Conservation (phyloP, 2,797 vertebrate species). For the Neostethus bicornis region DNA sequence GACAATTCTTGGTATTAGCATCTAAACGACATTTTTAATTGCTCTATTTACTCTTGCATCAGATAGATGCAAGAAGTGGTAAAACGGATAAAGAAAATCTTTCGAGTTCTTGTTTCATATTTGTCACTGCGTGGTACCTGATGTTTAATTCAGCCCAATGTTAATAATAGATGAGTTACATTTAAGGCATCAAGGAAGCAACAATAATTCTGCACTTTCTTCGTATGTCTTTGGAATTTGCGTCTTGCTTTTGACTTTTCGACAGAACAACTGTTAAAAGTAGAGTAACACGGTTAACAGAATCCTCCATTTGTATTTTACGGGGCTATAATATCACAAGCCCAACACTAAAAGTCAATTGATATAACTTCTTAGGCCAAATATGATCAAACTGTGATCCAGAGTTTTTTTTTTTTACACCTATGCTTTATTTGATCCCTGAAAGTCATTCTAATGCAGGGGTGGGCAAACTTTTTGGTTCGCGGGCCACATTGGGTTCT, state of each 20-base stretch:
- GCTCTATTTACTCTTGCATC: conserved; percentile 11
- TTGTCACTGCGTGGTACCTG: background rate
- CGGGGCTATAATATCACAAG: background rate
- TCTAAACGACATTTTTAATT: conserved; percentile 33
- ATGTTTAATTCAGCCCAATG: conserved; percentile 6
- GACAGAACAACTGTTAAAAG: too few relatives aligned
- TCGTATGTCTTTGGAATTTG: background rate
- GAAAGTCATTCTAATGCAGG: too few relatives aligned
- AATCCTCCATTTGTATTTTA: conserved; percentile 6
- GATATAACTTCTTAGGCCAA: too few relatives aligned
- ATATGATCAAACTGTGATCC: too few relatives aligned
- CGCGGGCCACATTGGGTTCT: too few relatives aligned
- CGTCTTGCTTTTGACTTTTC: background rate
- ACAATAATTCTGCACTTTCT: background rate
- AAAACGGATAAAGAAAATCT: background rate
- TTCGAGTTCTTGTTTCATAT: background rate
- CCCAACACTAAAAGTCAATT: too few relatives aligned
- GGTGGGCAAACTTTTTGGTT: too few relatives aligned
- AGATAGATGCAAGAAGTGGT: conserved; percentile 1
- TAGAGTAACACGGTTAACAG: too few relatives aligned
- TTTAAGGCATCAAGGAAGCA: background rate
- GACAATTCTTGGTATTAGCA: conserved; percentile 16
- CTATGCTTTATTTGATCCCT: too few relatives aligned
- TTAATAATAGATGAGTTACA: background rate
- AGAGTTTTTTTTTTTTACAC: too few relatives aligned